Conservation (phyloP, 2,113 vertebrate species). For the Rhea pennata region DNA sequence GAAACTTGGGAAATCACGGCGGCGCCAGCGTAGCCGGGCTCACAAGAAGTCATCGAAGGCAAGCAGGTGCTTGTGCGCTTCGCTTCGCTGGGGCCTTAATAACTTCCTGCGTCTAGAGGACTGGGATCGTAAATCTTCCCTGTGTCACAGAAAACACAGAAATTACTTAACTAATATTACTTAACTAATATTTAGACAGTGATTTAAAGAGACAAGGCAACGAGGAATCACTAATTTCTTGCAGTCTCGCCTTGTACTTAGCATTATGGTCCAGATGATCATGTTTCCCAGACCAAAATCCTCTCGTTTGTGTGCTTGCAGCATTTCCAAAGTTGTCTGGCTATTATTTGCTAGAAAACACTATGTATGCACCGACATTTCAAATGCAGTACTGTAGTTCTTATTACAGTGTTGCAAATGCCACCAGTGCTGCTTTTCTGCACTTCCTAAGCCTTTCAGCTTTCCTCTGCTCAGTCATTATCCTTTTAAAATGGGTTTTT, state of each 20-base stretch:
- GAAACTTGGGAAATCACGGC: neutral
- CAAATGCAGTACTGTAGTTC: neutral
- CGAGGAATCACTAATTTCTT: neutral
- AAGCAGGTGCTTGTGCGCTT: neutral
- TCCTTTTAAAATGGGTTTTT: neutral
- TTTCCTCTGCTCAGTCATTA: neutral
- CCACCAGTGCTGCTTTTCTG: neutral
- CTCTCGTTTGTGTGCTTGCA: neutral
- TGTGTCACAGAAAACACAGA: neutral
- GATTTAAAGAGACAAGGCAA: neutral
- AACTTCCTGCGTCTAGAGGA: neutral
- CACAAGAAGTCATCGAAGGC: neutral
- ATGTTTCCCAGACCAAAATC: neutral
- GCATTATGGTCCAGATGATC: neutral
- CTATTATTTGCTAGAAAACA: neutral
- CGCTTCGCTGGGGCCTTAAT: neutral
- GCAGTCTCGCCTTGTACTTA: neutral
- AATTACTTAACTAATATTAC: neutral
- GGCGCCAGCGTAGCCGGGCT: neutral
- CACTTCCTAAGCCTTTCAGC: neutral
- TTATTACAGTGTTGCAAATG: neutral
- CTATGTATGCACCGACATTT: slow-evolving; percentile 2
- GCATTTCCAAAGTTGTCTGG: neutral
- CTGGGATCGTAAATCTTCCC: neutral
- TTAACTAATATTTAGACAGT: neutral